Evolutionary conservation across 1,140 invertebrate genomes (phyloP).

Genomic region (Solenopsis fugax): DNA sequence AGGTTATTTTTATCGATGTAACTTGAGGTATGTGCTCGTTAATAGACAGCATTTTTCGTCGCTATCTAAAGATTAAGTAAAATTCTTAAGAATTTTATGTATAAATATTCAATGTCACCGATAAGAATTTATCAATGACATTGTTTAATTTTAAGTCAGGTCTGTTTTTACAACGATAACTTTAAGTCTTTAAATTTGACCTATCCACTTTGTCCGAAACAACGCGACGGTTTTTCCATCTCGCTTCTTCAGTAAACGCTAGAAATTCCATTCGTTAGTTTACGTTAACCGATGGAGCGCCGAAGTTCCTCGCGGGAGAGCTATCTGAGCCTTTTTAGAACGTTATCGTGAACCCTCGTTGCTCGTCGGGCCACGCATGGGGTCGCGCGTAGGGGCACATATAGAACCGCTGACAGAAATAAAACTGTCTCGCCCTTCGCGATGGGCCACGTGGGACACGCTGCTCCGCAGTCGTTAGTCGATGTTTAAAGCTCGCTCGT

Average conservation of each 20-base stretch:
- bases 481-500: conserved; percentile 34
- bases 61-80: not conserved
- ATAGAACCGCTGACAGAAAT: conserved; percentile 74
- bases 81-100: not conserved
- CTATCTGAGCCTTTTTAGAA: conserved; percentile 47
- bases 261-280: conserved; percentile 34
- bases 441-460: conserved; percentile 64
- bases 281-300: conserved; percentile 37
- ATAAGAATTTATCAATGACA: conserved; percentile 13
- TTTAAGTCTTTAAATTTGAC: not conserved
- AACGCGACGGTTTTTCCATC: not conserved
- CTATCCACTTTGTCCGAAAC: not conserved
- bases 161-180: not conserved
- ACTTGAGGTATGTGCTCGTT: not conserved
- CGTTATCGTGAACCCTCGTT: conserved; percentile 55
- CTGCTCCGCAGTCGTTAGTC: conserved; percentile 23
- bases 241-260: not conserved
- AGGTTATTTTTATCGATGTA: not conserved
- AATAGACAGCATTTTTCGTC: not conserved
- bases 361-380: conserved; percentile 49
- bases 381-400: conserved; percentile 71
- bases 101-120: not conserved
- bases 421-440: conserved; percentile 66
- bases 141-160: too few species aligned
- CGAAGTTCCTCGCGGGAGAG: conserved; percentile 29